These are phyloP conservation scores for Aeoliscus strigatus DNA, from an alignment of 2,797 vertebrate species.

Conservation along the genomic window DNA sequence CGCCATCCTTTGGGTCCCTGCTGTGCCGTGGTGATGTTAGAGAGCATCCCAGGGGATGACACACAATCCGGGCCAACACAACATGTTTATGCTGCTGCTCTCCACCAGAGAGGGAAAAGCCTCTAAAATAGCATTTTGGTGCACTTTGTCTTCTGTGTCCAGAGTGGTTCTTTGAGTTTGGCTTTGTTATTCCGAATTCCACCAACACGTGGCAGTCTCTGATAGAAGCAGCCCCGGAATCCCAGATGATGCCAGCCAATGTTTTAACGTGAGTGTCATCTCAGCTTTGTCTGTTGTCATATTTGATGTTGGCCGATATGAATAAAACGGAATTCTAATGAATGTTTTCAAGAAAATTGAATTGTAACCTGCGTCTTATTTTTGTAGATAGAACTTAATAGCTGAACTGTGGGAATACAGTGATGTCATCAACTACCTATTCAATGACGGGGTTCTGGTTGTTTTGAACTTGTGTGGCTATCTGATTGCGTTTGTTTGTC, in stretches of 20 bases:
- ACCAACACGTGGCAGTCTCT: conserved; percentile 99
- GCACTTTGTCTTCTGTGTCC: conserved; percentile 17
- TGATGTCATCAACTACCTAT: neutral
- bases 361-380: neutral
- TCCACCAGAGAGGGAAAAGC: conserved; percentile 14
- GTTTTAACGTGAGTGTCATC: conserved; percentile 92
- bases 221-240: conserved; percentile 98
- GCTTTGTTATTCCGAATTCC: conserved; percentile 98
- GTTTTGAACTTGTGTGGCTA: no score
- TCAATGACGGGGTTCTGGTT: no score
- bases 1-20: conserved; percentile 7
- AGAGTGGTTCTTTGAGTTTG: conserved; percentile 99
- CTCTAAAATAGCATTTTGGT: neutral
- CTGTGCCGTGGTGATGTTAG: conserved; percentile 8
- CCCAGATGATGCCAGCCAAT: conserved; percentile 99
- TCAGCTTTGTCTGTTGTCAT: neutral
- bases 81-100: conserved; percentile 41
- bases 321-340: no score
- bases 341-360: no score
- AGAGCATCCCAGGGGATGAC: conserved; percentile 4
- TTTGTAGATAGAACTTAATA: neutral
- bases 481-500: no score
- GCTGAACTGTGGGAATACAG: neutral
- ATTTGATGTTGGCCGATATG: neutral
- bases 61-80: conserved; percentile 18